Base-by-base conservation (phyloP, 2,797 vertebrate species). In the Melanogrammus aeglefinus region DNA sequence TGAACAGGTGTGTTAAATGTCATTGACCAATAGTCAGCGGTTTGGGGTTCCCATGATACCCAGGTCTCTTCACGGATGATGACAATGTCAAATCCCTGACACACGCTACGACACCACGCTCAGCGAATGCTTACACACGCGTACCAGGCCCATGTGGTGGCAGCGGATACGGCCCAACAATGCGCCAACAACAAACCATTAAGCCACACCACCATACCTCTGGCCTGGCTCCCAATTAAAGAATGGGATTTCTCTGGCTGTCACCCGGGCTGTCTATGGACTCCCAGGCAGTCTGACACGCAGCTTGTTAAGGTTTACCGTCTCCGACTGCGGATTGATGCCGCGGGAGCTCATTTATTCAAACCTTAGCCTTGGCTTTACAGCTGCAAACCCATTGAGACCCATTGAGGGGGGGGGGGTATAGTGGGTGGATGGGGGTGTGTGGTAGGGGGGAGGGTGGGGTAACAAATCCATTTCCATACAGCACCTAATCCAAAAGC, bases 231-330 rank as follows among this genome's bases (percentile, higher is more conserved):
- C 66, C 74, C 2, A 1, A 88, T 82, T 74, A 38, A 73, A 71
- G 29, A 29, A 51, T 29, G 41, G 18, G 80, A 77, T 73, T 51
- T 76, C 75, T 88, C 84, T 79, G 74, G 66, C 80, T 82, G 79
- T 77, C 81, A 76, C 75, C 78, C 84, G 31, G 85, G 78, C 81
- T 89, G 88, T 89, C 88, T 85, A 77, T 78, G 76, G 63, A 75
- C 83, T 83, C 86, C 81, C 82, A 79, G 78, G 81, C 82, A 76
- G 76, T 73, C 51, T 84, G 87, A 90, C 80, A 83, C 84, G 90
- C 82, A 82, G 80, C 86, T 87, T 91, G 18, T 57, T 6, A 6
- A 57, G 3, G 51, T 93, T 92, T 91, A 87, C 90, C 82, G 78
- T 21, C 51, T n/a, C 7, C 79, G 82, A 80, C 82, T 72, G 86